Base-by-base conservation (phyloP, 2,113 vertebrate genomes). In the Podilymbus podiceps region DNA sequence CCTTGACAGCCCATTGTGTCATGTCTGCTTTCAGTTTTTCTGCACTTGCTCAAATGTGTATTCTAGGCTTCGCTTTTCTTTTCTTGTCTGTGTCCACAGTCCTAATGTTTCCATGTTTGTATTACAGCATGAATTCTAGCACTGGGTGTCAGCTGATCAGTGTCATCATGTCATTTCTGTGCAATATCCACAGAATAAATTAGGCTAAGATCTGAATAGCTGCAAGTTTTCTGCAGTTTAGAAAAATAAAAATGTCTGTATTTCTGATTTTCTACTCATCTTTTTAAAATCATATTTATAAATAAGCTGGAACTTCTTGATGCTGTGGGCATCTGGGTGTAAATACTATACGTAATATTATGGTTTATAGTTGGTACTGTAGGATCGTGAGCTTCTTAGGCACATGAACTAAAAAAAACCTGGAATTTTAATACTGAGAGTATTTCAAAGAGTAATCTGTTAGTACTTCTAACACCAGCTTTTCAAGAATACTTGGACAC, bases 71-170 rank as follows among this genome's bases (percentile, higher is more conserved):
- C 69, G 44, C 75, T 60, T 82, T 91, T 89, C 74, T 28, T 94
- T 93, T 88, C 84, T 71, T 33, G 71, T 95, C 66, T 63, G n/a
- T 93, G 88, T 79, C 84, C 63, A 55, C 42, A 71, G 85, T 88
- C 52, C n/a, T 85, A 2, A 24, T 55, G 72, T 93, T 92, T 93
- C 85, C 3, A 17, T 55, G 35, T 73, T 73, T 58, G 46, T 35
- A 18, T 59, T 93, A 35, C 59, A 96, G n/a, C 87, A 89, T 75
- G 77, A 91, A 15, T 68, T 53, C 66, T 84, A 84, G 84, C 66
- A 64, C 7, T 66, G 55, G 20, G 22, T 69, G 50, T 75, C 76
- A 93, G n/a, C 13, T 73, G 31, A 50, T 78, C 60, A 15, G 20
- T 77, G 74, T 60, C 83, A 69, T 81, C 66, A 1, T 76, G 69